Evolutionary conservation across 2,888 invertebrate species (phyloP), one percentile per base, ranked within the genome.

Genomic region (Alcis repandata): DNA sequence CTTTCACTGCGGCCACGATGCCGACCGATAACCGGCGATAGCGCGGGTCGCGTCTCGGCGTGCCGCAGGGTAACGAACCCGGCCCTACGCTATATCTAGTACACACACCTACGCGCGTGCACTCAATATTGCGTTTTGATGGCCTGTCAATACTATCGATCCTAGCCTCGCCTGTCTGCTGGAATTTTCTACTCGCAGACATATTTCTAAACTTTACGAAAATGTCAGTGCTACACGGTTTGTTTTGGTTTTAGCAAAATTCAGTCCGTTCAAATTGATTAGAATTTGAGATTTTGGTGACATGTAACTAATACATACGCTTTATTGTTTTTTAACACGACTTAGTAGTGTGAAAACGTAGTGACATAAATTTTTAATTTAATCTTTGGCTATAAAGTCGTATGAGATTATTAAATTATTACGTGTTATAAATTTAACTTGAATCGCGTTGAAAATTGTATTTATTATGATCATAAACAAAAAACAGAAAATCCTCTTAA

Each of bases 41-140:
- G 76, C 68, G 69, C 71, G 73, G 80, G 83, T 84, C 83, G 81
- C 66, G 76, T 75, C 78, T 76, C 77, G 76, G 78, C 73, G 75
- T 80, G 63, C 78, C 80, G 61, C 83, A 83, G 88, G 85, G 84
- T 84, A 86, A 83, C 84, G 88, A 88, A 83, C 88, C 84, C 80
- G 78, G 72, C 62, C 81, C 79, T 67, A 59, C 72, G 73, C 71
- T 80, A 56, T 78, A 69, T 71, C 69, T 74, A 73, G 68, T 74
- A 76, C 72, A 69, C 66, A 69, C 53, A 69, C 74, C 73, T 71
- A 70, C 71, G 75, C 71, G 70, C 71, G 66, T 77, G 73, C 75
- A 79, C 72, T 76, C 74, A 77, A 79, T 79, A 75, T 77, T 76
- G 70, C 63, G 73, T 69, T 72, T 59, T 80, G 78, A 77, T 80